Evolutionary conservation across 2,797 vertebrate species (phyloP), one percentile per base, ranked within the genome.

Genomic region (Rhynchotus rufescens): DNA sequence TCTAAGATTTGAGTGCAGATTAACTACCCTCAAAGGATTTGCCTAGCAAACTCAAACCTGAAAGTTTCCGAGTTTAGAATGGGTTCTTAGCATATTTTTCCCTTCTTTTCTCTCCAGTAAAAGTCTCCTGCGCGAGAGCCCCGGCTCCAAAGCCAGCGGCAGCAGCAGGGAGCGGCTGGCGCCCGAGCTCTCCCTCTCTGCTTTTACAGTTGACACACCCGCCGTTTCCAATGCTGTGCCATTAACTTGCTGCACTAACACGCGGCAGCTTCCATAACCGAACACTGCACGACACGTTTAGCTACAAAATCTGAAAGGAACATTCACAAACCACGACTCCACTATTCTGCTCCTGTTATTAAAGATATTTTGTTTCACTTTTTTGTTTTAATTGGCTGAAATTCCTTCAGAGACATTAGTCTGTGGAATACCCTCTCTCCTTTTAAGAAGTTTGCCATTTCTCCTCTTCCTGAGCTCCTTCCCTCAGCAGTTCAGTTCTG

Each of bases 321-420:
- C 64, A 85, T 92, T 78, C 74, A 91, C 65, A 89, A 93, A 72
- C 83, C 91, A 57, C 72, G 84, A 32, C 61, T 72, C 89, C 83
- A 65, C 80, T 92, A 51, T 91, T 89, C 92, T 94, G 82, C 25
- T 92, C 65, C 89, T 91, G 88, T 95, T 93, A 92, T 92, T 93
- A 95, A 93, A 93, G 88, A 65, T 91, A 95, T 95, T 93, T 82
- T 59, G 45, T 95, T 95, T 96, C 92, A 86, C 57, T 45, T 72
- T 47, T 71, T 59, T 92, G 67, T 88, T 96, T 95, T 82, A 91
- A 80, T 65, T 95, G 95, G 94, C 93, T 91, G 22, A 68, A 89
- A 86, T 79, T 71, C 86, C 71, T 51, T 71, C 82, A 87, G 82
- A 90, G 94, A 94, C n/a, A 15, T 65, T 73, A 4, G 26, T 36